Evolutionary conservation across 2,797 vertebrate species (phyloP).

Genomic region (Zenarchopterus dispar): DNA sequence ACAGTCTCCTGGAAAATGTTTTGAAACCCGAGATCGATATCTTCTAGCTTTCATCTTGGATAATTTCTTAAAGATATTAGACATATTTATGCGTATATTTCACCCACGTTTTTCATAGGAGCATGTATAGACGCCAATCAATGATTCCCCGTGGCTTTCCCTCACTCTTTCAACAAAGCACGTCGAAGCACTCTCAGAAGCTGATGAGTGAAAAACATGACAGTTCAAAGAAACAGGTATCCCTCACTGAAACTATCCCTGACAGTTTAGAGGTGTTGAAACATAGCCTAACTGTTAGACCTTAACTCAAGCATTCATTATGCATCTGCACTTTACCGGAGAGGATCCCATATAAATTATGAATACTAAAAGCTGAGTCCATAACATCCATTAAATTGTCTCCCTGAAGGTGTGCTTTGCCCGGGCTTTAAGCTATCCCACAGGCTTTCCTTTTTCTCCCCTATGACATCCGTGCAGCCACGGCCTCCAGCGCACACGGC

Average conservation of each 20-base stretch:
- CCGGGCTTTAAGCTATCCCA: slow-evolving; percentile 62
- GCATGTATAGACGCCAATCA: slow-evolving; percentile 43
- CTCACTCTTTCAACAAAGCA: slow-evolving; percentile 45
- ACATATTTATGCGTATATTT: slow-evolving; percentile 35
- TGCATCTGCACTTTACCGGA: slow-evolving; percentile 83
- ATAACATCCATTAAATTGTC: slow-evolving; percentile 83
- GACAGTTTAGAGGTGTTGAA: slow-evolving; percentile 77
- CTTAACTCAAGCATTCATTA: slow-evolving; percentile 83
- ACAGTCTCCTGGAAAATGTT: slow-evolving; percentile 25
- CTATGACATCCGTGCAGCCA: slow-evolving; percentile 47
- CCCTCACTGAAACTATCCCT: slow-evolving; percentile 57
- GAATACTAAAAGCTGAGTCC: slow-evolving; percentile 86
- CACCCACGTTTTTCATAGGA: slow-evolving; percentile 23
- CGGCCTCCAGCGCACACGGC: slow-evolving; percentile 37
- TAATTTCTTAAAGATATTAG: slow-evolving; percentile 19
- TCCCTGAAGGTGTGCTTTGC: slow-evolving; percentile 72
- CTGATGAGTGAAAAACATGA: slow-evolving; percentile 56
- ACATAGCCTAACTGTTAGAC: slow-evolving; percentile 77
- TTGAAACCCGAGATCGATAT: slow-evolving; percentile 17
- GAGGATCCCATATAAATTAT: slow-evolving; percentile 84
- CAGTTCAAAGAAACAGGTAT: slow-evolving; percentile 71
- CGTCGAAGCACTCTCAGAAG: slow-evolving; percentile 29
- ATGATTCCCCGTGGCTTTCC: slow-evolving; percentile 47
- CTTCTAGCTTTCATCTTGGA: slow-evolving; percentile 18
- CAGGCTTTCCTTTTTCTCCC: slow-evolving; percentile 37